Evolutionary conservation across 2,113 vertebrate species (phyloP).

Genomic region (Hymenochirus boettgeri): DNA sequence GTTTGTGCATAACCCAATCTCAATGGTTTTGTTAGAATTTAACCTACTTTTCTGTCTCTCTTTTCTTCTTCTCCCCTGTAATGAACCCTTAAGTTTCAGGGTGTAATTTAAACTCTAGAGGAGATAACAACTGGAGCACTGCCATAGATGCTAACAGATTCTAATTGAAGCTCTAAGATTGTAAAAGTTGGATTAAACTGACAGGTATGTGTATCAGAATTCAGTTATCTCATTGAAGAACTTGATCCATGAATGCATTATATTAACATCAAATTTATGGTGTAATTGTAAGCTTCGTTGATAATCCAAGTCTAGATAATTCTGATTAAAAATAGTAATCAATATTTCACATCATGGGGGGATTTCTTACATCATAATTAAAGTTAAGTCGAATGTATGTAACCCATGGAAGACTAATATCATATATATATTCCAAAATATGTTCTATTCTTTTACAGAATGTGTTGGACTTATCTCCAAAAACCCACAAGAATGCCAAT

Average conservation of each 20-base stretch:
- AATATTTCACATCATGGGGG: no score
- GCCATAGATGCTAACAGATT: constrained; percentile 29
- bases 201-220: constrained; percentile 25
- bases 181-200: constrained; percentile 12
- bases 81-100: constrained; percentile 36
- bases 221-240: constrained; percentile 21
- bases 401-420: no score
- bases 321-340: no score
- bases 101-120: constrained; percentile 23
- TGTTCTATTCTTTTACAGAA: no score
- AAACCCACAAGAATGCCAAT: no score
- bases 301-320: no score
- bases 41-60: constrained; percentile 36
- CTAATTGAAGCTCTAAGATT: constrained; percentile 14
- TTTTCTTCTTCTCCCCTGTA: constrained; percentile 24
- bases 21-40: constrained; percentile 24
- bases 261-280: no score
- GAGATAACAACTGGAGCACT: constrained; percentile 17
- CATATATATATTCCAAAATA: no score
- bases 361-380: no score
- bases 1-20: constrained; percentile 18
- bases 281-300: no score
- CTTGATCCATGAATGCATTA: not conserved
- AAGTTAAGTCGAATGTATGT: no score
- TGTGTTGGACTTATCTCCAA: no score